Evolutionary conservation across 2,888 invertebrate genomes (phyloP).

Genomic region (Cheilosia urbana): DNA sequence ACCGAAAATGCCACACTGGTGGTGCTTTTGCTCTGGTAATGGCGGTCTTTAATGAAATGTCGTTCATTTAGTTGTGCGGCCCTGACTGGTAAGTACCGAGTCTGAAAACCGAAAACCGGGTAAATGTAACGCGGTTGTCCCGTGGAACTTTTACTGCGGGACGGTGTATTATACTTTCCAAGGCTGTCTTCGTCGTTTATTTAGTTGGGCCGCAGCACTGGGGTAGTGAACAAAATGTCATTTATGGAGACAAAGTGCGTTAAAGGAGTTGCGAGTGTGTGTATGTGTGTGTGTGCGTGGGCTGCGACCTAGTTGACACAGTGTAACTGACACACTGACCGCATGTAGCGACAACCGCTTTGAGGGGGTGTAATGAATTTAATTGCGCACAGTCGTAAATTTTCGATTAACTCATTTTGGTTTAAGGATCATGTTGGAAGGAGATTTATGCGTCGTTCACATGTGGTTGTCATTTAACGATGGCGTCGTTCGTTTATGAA

Average conservation of each 20-base stretch:
- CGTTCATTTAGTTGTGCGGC: constrained; percentile 64
- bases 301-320: not conserved
- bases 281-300: not conserved
- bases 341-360: not conserved
- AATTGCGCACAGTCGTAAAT: constrained; percentile 30
- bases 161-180: not conserved
- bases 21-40: not conserved
- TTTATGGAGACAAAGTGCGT: constrained; percentile 13
- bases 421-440: constrained; percentile 20
- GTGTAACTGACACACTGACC: constrained; percentile 12
- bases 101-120: constrained; percentile 15
- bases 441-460: constrained; percentile 12
- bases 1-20: constrained; percentile 52
- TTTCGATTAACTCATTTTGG: constrained; percentile 43
- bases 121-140: constrained; percentile 3
- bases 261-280: too few relatives aligned
- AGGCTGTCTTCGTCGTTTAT: constrained; percentile 21
- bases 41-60: constrained; percentile 66
- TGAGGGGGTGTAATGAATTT: not conserved
- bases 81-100: constrained; percentile 30
- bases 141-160: not conserved
- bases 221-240: constrained; percentile 11
- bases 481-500: not conserved
- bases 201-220: not conserved
- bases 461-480: not conserved